Base-by-base conservation (phyloP, 2,113 vertebrate species). In the Nannospalax galili region DNA sequence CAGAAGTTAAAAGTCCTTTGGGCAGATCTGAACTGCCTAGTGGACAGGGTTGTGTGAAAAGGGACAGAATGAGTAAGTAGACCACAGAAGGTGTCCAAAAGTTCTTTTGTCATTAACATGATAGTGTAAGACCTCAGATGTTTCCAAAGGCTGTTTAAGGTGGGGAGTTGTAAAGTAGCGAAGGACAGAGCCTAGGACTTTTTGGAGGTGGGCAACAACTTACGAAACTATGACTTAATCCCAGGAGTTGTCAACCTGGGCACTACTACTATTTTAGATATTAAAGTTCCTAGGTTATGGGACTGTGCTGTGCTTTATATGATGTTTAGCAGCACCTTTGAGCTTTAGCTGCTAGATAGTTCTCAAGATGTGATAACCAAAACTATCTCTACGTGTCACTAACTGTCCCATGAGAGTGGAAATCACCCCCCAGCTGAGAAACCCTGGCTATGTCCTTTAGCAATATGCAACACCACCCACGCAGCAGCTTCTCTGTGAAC, bases 371-470 rank as follows among this genome's bases (percentile, higher is more conserved):
- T 81, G 37, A 80, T 52, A 87, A 65, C 37, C 30, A 69, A 82
- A 87, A 67, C 42, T 67, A 48, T 88, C 28, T 86, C n/a, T 73
- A 73, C 32, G 58, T 81, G 72, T 64, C 69, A 88, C 58, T 85
- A 37, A 72, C 48, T 93, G 30, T 90, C 60, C 28, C 5, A n/a
- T 73, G 35, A 60, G 4, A 17, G 19, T 94, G 65, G 37, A 60
- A 72, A 56, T 87, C 40, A 77, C 37, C 60, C 45, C 73, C 40
- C 48, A 72, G 26, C 56, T 84, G 84, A 93, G 84, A 88, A 78
- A 75, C 56, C 0, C 64, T 92, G 89, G 86, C 28, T 84, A 37
- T 69, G 90, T 84, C 60, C 52, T 84, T 84, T n/a, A 87, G 80
- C 79, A 90, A 28, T 28, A 84, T 75, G 67, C 37, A 72, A 35